Evolutionary conservation across 2,888 invertebrate genomes (phyloP), one percentile per base, ranked within the genome.

Genomic region (Aphidius colemani): DNA sequence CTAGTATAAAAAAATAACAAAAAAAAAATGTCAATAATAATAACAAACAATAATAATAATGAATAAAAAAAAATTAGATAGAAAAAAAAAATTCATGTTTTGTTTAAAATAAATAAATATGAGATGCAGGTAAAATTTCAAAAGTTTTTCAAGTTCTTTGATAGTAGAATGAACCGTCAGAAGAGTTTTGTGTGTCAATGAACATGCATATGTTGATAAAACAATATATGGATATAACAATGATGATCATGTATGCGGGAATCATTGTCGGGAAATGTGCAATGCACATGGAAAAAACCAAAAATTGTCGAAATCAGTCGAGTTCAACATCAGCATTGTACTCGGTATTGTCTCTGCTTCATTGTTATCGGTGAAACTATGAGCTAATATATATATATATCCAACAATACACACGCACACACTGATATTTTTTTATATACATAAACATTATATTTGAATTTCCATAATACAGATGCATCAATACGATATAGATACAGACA

Each of bases 221-320:
- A 30, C 30, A 30, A 30, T 30, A 30, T 30, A 30, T 30, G 5
- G 30, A 30, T 30, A 30, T 30, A 30, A 30, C 30, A 73, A 73
- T 75, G 72, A 80, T 79, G 79, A 80, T 80, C 79, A 80, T 77
- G 76, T 79, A 79, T 79, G 79, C 78, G 78, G 76, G 78, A 80
- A 80, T 80, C 74, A 79, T 78, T 80, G 78, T 78, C 74, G 76
- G 74, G 77, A 72, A 74, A 71, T 70, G 72, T 72, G 74, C 75
- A 77, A 75, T 74, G 79, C 75, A 75, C 76, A 75, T 30, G 75
- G 75, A 73, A 77, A 79, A 79, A 79, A 74, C 78, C 79, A 80
- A 80, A 81, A 81, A 81, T 81, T 77, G 78, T 80, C 78, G 78
- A 81, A 81, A 81, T 81, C 81, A 80, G 80, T 80, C 77, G 81